Conservation (phyloP, 2,113 vertebrate species). For the Tragelaphus strepsiceros region DNA sequence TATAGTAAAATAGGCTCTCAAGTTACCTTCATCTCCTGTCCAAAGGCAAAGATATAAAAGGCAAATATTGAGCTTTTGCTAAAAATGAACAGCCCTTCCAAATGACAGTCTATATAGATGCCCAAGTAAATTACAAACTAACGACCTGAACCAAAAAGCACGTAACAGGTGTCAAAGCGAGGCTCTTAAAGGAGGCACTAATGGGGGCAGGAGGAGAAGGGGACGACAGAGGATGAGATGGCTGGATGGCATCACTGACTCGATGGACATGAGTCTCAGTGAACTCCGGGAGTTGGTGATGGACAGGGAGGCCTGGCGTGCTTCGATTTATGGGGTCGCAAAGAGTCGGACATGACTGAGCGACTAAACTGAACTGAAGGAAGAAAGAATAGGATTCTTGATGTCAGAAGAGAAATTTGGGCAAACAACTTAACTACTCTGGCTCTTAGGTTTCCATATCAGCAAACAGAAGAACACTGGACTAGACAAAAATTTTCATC, state of each 20-base stretch:
- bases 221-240: too few relatives aligned
- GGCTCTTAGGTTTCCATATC: not conserved
- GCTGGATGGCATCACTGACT: too few relatives aligned
- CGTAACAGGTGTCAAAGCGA: not conserved
- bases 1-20: not conserved
- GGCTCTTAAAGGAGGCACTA: not conserved
- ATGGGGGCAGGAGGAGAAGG: too few relatives aligned
- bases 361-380: too few relatives aligned
- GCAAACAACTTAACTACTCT: not conserved
- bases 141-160: not conserved
- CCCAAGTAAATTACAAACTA: not conserved
- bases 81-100: not conserved
- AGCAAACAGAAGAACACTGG: not conserved
- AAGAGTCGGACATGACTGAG: too few relatives aligned
- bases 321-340: too few relatives aligned
- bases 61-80: not conserved
- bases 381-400: not conserved
- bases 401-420: not conserved
- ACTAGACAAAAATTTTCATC: not conserved
- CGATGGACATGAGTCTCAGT: too few relatives aligned
- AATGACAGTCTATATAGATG: not conserved
- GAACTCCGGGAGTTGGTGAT: too few relatives aligned
- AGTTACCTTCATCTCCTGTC: not conserved
- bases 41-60: not conserved
- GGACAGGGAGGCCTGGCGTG: too few relatives aligned